Evolutionary conservation across 2,113 vertebrate genomes (phyloP).

Genomic region (Regulus satrapa): DNA sequence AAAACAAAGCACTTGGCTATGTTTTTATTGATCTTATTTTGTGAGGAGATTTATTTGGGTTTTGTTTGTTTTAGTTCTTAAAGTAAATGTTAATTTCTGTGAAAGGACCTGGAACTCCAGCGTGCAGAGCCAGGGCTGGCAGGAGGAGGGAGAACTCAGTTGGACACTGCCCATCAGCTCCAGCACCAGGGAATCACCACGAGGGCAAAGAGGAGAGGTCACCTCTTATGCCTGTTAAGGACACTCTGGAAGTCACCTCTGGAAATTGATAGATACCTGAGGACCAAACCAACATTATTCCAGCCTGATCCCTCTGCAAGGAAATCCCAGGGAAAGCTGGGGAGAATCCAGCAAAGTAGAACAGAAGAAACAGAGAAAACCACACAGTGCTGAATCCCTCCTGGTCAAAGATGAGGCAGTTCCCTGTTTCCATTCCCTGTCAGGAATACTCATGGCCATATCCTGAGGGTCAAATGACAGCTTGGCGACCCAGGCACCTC

Average conservation of each 20-base stretch:
- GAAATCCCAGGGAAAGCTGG: background rate
- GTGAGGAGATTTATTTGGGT: background rate
- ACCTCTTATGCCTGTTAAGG: background rate
- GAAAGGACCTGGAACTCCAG: background rate
- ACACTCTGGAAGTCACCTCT: background rate
- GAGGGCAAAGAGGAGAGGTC: background rate
- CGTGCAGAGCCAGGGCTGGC: background rate
- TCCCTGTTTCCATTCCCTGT: background rate
- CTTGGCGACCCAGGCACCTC: background rate
- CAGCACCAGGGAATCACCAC: background rate
- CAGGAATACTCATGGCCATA: background rate
- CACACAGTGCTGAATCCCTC: background rate
- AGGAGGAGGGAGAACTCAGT: background rate
- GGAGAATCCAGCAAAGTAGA: background rate
- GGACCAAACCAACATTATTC: background rate
- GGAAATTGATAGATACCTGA: background rate
- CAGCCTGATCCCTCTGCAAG: background rate
- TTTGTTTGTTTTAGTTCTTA: background rate
- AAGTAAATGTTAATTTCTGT: background rate
- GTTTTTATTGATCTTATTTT: background rate
- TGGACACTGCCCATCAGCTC: background rate
- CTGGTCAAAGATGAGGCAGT: background rate
- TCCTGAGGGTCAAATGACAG: background rate
- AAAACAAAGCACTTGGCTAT: slow-evolving; percentile 1
- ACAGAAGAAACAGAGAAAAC: background rate